A percentile compares a stretch with the other conserved stretches of the same genome.
Evolutionary conservation across 2,797 vertebrate species (phyloP).

Genomic region (Melanotaenia maccullochi): DNA sequence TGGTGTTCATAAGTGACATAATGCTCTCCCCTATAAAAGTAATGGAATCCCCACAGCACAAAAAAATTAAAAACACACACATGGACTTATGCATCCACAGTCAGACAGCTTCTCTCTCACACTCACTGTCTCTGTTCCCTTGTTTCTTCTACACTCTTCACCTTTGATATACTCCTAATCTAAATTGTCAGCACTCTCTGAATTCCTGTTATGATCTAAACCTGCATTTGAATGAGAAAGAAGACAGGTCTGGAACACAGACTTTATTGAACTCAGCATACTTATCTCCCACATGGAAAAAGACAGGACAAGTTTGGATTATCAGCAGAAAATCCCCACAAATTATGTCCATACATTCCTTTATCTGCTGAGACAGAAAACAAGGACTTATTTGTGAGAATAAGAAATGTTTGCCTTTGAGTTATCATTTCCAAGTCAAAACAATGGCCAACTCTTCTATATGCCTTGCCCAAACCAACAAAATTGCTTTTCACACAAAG

Average conservation of each 20-base stretch:
- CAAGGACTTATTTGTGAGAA: not conserved
- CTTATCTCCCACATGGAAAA: slow-evolving; percentile 39
- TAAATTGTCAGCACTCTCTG: slow-evolving; percentile 66
- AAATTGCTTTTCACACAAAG: not conserved
- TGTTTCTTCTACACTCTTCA: slow-evolving; percentile 45
- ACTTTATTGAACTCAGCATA: slow-evolving; percentile 38
- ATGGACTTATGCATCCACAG: slow-evolving; percentile 33
- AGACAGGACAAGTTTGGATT: slow-evolving; percentile 28
- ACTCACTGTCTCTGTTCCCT: slow-evolving; percentile 21
- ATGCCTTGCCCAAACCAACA: not conserved
- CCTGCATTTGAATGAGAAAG: slow-evolving; percentile 43
- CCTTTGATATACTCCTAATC: slow-evolving; percentile 64
- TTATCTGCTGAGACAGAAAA: slow-evolving; percentile 9
- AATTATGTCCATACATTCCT: not conserved
- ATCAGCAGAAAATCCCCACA: slow-evolving; percentile 5
- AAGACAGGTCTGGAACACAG: slow-evolving; percentile 57
- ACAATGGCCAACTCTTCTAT: not conserved
- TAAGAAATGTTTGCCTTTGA: not conserved
- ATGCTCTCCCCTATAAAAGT: slow-evolving; percentile 56
- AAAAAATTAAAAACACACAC: slow-evolving; percentile 66
- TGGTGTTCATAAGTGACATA: slow-evolving; percentile 75
- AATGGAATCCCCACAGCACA: slow-evolving; percentile 65
- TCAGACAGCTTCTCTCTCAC: slow-evolving; percentile 31
- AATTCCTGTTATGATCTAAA: slow-evolving; percentile 70
- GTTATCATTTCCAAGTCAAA: not conserved